Evolutionary conservation across 2,113 vertebrate species (phyloP).

Genomic region (Sceloporus tristichus): DNA sequence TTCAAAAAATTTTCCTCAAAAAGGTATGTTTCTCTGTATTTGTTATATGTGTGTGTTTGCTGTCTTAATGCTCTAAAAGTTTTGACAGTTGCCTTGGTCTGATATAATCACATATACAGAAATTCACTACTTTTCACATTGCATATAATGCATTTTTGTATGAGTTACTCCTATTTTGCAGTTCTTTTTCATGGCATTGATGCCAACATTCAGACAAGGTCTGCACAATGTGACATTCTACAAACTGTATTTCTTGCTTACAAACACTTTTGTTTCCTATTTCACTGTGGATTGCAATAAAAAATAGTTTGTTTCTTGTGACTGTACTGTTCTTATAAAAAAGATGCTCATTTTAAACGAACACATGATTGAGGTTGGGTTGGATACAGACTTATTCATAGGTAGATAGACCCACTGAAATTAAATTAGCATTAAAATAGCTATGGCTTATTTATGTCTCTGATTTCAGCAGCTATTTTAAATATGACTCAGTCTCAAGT

Average conservation of each 20-base stretch:
- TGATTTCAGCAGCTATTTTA: not conserved
- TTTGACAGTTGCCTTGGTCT: conserved; percentile 43
- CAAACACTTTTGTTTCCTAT: not conserved
- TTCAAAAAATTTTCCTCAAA: conserved; percentile 74
- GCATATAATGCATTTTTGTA: not conserved
- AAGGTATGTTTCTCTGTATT: conserved; percentile 69
- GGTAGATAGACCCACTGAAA: not conserved
- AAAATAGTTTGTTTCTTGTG: not conserved
- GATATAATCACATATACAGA: conserved; percentile 21
- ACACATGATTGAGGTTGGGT: not conserved
- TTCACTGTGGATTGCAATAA: not conserved
- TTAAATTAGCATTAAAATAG: not conserved
- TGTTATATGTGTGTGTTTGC: not conserved
- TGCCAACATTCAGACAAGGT: fast-evolving
- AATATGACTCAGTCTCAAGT: not conserved
- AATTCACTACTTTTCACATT: not conserved
- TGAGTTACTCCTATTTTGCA: not conserved
- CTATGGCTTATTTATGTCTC: not conserved
- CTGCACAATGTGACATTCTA: not conserved
- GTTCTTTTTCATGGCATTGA: not conserved
- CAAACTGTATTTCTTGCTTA: conserved; percentile 19
- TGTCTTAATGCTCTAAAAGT: conserved; percentile 28
- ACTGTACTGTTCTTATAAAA: not conserved
- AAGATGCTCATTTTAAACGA: not conserved
- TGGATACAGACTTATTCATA: not conserved